Evolutionary conservation across 2,888 invertebrate genomes (phyloP).

Genomic region (Agapetus fuscipes): DNA sequence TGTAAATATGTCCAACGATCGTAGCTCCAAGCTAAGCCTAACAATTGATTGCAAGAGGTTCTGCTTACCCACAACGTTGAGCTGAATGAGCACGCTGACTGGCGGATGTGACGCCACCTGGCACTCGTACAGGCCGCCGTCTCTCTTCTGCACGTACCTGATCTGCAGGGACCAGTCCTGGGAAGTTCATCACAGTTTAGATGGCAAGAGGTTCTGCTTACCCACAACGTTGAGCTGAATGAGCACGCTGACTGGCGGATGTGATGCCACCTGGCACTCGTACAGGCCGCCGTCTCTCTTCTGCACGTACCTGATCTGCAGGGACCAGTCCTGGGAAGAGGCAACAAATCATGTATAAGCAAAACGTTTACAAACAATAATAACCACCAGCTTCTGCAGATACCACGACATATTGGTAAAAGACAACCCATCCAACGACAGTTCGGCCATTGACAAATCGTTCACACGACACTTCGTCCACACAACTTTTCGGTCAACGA

Average conservation of each 20-base stretch:
- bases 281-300: constrained; percentile 77
- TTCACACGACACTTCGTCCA: too few relatives aligned
- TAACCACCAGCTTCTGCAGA: too few relatives aligned
- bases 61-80: constrained; percentile 85
- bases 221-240: constrained; percentile 78
- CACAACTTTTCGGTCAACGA: too few relatives aligned
- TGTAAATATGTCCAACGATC: too few relatives aligned
- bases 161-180: constrained; percentile 90
- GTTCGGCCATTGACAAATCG: too few relatives aligned
- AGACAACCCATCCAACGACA: too few relatives aligned
- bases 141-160: constrained; percentile 76
- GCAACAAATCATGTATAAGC: too few relatives aligned
- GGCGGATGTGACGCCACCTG: constrained; percentile 89
- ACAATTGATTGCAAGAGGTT: too few relatives aligned
- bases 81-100: constrained; percentile 75
- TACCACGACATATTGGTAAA: too few relatives aligned
- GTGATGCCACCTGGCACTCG: constrained; percentile 86
- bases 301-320: constrained; percentile 84
- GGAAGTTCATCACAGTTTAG: constrained; percentile 22
- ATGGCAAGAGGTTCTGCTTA: too few relatives aligned
- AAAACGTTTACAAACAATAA: too few relatives aligned
- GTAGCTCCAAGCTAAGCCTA: too few relatives aligned
- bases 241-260: constrained; percentile 85
- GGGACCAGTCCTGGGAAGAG: constrained; percentile 75
- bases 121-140: constrained; percentile 82